Base-by-base conservation (phyloP, 1,140 invertebrate genomes). In the Pseudomyrmex sp. region DNA sequence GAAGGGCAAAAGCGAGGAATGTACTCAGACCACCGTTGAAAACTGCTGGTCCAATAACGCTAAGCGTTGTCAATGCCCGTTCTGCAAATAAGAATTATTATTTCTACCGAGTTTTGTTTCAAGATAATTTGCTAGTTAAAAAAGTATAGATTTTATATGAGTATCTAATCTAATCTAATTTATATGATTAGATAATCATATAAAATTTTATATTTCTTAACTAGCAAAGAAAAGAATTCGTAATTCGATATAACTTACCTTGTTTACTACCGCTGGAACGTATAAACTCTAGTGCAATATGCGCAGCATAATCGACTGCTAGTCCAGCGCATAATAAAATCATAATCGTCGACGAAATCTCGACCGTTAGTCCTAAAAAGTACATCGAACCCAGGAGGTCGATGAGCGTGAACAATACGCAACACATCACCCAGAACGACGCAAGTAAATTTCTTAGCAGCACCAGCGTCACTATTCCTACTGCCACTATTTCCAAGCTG, bases 241-340 rank as follows among this genome's bases (percentile, higher is more conserved):
- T 35, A 63, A 35, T 18, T 13, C 0, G 23, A 74, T 48, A 48
- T 62, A 62, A 62, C 20, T 26, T 7, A 95, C 95, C 94, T 84
- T 94, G 90, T 82, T 92, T 92, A 15, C 90, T 94, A 65, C 95
- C 95, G 7, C 89, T 90, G 10, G 89, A 80, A 7, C 94, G 94
- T 85, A 94, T 94, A 82, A 96, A 96, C 61, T 94, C 95, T 75
- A 96, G 91, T 58, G 95, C 95, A 26, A 96, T 93, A 85, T 96
- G 95, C 4, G 95, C 95, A 0, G 95, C 94, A 84, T 96, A 96
- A 91, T 96, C 96, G 3, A 96, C 95, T 63, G 95, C 95, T 23
- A 96, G 87, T 52, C 95, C 95, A 61, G 95, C 91, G 52, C 93
- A 93, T 56, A 93, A 75, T 63, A 93, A 73, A 44, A 96, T 91